A percentile compares a stretch with the other conserved stretches of the same genome.
These are phyloP conservation scores for Cheilosia soror DNA, from an alignment of 2,888 invertebrate genomes.

Conservation along the genomic window DNA sequence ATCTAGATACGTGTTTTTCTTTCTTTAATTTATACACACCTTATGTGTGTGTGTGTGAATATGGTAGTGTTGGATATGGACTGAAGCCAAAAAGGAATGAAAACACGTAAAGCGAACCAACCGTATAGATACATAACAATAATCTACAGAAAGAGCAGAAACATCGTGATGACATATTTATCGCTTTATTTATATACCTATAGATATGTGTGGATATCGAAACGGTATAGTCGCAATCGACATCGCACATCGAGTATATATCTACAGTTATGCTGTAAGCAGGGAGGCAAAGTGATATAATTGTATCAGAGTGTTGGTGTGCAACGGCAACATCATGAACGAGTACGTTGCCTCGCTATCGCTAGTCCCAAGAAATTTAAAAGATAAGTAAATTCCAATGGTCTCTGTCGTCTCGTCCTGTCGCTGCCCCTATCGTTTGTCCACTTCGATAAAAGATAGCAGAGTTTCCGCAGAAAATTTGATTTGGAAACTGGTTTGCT, in stretches of 20 bases:
- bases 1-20: conserved; percentile 2
- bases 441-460: background rate
- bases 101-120: conserved; percentile 33
- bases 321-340: background rate
- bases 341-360: conserved; percentile 15
- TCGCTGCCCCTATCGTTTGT: background rate
- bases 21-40: background rate
- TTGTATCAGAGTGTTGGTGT: conserved; percentile 45
- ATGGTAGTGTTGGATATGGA: background rate
- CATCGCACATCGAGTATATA: conserved; percentile 27
- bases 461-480: background rate
- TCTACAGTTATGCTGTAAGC: conserved; percentile 63
- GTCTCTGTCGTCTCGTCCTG: background rate
- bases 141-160: conserved; percentile 10
- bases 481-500: conserved; percentile 1
- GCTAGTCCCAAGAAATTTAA: conserved; percentile 29
- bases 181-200: conserved; percentile 15
- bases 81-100: background rate
- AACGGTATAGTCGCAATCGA: conserved; percentile 6
- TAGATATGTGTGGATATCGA: background rate
- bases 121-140: conserved; percentile 1
- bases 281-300: conserved; percentile 48
- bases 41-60: conserved; percentile 14
- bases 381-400: conserved; percentile 6
- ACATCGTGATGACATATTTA: conserved; percentile 66